Evolutionary conservation across 2,888 invertebrate species (phyloP).

Genomic region (Phalera bucephala): DNA sequence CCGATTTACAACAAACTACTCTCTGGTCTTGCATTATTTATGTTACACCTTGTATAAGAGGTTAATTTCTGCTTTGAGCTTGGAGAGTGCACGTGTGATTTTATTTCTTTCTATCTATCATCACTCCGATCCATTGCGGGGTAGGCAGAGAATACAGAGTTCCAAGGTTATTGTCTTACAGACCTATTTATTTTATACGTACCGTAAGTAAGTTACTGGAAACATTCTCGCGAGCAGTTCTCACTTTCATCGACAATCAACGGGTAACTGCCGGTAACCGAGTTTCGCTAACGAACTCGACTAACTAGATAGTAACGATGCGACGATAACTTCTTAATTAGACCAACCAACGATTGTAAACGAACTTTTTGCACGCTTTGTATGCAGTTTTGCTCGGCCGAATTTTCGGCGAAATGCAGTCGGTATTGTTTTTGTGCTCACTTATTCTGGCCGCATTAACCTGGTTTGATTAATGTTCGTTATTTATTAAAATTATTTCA

Average conservation of each 20-base stretch:
- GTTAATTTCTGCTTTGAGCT: too few relatives aligned
- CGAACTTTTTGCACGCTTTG: constrained; percentile 40
- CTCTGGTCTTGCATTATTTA: too few relatives aligned
- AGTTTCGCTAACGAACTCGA: constrained; percentile 71
- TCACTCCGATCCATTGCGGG: constrained; percentile 1
- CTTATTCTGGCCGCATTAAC: constrained; percentile 5
- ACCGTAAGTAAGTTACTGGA: constrained; percentile 28
- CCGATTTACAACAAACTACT: too few relatives aligned
- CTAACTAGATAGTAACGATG: constrained; percentile 69
- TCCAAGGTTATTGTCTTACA: too few relatives aligned
- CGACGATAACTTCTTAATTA: constrained; percentile 67
- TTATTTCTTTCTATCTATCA: neutral
- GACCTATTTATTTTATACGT: too few relatives aligned
- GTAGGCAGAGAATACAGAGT: too few relatives aligned
- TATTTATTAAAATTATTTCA: constrained; percentile 1
- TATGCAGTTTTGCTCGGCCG: constrained; percentile 14
- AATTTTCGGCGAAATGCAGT: constrained; percentile 2
- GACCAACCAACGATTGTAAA: constrained; percentile 51
- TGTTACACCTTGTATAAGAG: too few relatives aligned
- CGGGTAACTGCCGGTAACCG: constrained; percentile 59
- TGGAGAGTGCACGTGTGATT: too few relatives aligned
- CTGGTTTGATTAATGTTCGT: constrained; percentile 2
- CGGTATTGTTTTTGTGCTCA: neutral
- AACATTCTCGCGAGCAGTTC: constrained; percentile 35
- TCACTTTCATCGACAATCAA: constrained; percentile 70